phyloP scores from a whole-genome alignment of 2,113 vertebrate species.

The Marmota monax region DNA sequence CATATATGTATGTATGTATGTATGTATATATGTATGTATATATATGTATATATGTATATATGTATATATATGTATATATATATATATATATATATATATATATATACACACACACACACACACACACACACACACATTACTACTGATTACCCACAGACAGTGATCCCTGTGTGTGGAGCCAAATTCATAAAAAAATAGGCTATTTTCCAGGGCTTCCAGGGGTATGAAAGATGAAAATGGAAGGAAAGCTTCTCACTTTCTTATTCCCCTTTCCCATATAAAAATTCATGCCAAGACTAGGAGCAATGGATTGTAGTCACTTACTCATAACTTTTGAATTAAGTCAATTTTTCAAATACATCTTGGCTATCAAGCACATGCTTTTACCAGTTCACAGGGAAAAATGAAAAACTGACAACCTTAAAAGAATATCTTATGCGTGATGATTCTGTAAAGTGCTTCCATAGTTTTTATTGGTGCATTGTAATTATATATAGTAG shows the following conservation, averaged over 20 bases:
- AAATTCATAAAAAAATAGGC: not conserved
- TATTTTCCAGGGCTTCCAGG: not conserved
- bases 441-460: not conserved
- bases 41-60: no score
- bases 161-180: not conserved
- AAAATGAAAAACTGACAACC: not conserved
- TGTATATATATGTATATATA: no score
- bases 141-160: not conserved
- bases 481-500: no score
- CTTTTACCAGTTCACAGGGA: not conserved
- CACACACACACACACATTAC: not conserved
- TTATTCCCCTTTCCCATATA: not conserved
- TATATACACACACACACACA: no score
- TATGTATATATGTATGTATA: no score
- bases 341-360: conserved; percentile 29
- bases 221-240: not conserved
- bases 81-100: no score
- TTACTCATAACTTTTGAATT: conserved; percentile 16
- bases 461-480: not conserved
- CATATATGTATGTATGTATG: no score
- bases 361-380: not conserved
- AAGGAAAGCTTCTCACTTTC: not conserved
- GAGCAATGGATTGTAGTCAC: not conserved
- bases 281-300: not conserved
- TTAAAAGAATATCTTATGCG: not conserved